Evolutionary conservation across 2,888 invertebrate genomes (phyloP).

Genomic region (Metopia argyrocephala): DNA sequence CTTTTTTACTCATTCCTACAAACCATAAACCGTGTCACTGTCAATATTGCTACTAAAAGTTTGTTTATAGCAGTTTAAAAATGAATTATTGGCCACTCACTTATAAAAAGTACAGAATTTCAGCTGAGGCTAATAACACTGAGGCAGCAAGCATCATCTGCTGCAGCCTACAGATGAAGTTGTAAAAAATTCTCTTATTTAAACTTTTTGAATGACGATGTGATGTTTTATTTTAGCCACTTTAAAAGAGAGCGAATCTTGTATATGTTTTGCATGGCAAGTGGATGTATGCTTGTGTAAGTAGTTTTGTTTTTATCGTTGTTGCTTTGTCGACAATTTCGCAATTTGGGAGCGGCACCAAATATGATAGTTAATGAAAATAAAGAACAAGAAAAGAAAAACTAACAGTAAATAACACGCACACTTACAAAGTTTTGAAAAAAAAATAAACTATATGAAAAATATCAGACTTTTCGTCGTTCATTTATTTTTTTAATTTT

Average conservation of each 20-base stretch:
- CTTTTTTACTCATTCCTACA: slow-evolving; percentile 9
- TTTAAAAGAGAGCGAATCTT: neutral
- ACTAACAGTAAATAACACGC: slow-evolving; percentile 20
- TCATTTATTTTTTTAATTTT: neutral
- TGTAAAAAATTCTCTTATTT: slow-evolving; percentile 26
- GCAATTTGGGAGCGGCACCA: slow-evolving; percentile 64
- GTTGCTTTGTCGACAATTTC: slow-evolving; percentile 54
- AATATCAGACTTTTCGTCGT: too few relatives aligned
- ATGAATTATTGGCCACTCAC: slow-evolving; percentile 39
- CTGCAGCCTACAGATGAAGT: slow-evolving; percentile 24
- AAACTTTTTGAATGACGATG: slow-evolving; percentile 12
- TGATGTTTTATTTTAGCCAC: neutral
- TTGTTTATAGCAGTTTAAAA: neutral
- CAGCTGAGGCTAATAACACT: slow-evolving; percentile 14
- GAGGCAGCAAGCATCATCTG: slow-evolving; percentile 5
- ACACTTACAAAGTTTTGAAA: neutral
- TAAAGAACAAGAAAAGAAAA: slow-evolving; percentile 21
- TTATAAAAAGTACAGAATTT: slow-evolving; percentile 10
- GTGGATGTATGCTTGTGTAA: slow-evolving; percentile 42
- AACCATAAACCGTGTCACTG: slow-evolving; percentile 38
- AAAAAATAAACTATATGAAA: neutral
- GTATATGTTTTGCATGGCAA: neutral
- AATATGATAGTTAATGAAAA: slow-evolving; percentile 51
- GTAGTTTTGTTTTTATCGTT: slow-evolving; percentile 63
- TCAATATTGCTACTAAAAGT: slow-evolving; percentile 31